Evolutionary conservation across 2,888 invertebrate genomes (phyloP).

Genomic region (Busseola fusca): DNA sequence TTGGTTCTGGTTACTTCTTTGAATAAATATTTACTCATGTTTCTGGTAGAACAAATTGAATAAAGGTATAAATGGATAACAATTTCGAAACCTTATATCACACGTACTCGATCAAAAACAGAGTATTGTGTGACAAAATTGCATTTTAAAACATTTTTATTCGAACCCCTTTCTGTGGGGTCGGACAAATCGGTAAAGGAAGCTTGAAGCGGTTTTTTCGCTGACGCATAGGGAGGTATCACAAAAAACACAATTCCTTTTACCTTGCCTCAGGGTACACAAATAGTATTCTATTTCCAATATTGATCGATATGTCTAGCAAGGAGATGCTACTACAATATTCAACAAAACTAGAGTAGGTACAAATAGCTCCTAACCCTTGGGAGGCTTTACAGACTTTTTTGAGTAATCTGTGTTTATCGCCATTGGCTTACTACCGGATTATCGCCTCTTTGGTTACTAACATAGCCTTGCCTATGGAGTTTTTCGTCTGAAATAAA

Average conservation of each 20-base stretch:
- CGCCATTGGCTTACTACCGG: neutral
- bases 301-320: slow-evolving; percentile 48
- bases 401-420: slow-evolving; percentile 6
- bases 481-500: no score
- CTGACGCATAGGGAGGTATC: slow-evolving; percentile 53
- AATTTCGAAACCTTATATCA: slow-evolving; percentile 15
- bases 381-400: neutral
- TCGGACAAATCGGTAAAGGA: slow-evolving; percentile 20
- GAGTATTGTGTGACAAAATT: slow-evolving; percentile 34
- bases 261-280: slow-evolving; percentile 39
- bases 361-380: slow-evolving; percentile 13
- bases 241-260: slow-evolving; percentile 56
- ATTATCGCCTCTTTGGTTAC: neutral
- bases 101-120: slow-evolving; percentile 25
- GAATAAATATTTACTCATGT: neutral
- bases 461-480: neutral
- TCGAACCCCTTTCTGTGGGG: slow-evolving; percentile 37
- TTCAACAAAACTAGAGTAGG: slow-evolving; percentile 13
- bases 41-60: slow-evolving; percentile 22
- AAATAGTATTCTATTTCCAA: slow-evolving; percentile 56
- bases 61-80: slow-evolving; percentile 4
- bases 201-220: slow-evolving; percentile 39
- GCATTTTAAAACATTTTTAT: slow-evolving; percentile 47
- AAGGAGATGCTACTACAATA: slow-evolving; percentile 24
- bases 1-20: neutral